Base-by-base conservation (phyloP, 1,140 invertebrate species). In the Maconellicoccus hirsutus region DNA sequence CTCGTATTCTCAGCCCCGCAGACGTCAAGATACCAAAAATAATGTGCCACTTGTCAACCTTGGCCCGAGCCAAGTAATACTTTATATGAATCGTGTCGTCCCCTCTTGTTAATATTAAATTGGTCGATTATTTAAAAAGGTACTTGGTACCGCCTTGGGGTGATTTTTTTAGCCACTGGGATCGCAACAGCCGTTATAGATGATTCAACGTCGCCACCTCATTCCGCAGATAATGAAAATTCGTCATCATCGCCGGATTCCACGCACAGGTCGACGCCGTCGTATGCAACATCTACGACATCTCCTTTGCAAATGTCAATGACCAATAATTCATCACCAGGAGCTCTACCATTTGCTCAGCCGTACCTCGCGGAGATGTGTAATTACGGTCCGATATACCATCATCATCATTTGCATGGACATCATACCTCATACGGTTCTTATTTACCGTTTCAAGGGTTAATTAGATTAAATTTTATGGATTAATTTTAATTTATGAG, bases 21-120 rank as follows among this genome's bases (percentile, higher is more conserved):
- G 16, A 66, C 61, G 61, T 66, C 61, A 66, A 66, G 16, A 25
- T 25, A 26, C 61, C 22, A 66, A 66, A 66, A 66, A 66, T 66
- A 66, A 66, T 66, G 61, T 8, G 61, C 61, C 25, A 66, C 61
- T 66, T 66, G 61, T 66, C 61, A 25, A 66, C 61, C 61, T 66
- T 66, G 22, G 19, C 61, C 22, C 19, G 61, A 23, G 61, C 61
- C 21, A 23, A 26, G 22, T 66, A 66, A 66, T 66, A 66, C 25
- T 10, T 66, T 26, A 66, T 52, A 52, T 52, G 12, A 2, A 16
- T 52, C 42, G 42, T 16, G 6, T 52, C 42, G 6, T 52, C 42
- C n/a, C 16, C n/a, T 16, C 12, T 52, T 16, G n/a, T 52, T 52
- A 52, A 52, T 52, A 52, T 52, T 52, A 52, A 33, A 33, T 33